phyloP scores from a whole-genome alignment of 1,140 invertebrate species.

The Pectinophora gossypiella region DNA sequence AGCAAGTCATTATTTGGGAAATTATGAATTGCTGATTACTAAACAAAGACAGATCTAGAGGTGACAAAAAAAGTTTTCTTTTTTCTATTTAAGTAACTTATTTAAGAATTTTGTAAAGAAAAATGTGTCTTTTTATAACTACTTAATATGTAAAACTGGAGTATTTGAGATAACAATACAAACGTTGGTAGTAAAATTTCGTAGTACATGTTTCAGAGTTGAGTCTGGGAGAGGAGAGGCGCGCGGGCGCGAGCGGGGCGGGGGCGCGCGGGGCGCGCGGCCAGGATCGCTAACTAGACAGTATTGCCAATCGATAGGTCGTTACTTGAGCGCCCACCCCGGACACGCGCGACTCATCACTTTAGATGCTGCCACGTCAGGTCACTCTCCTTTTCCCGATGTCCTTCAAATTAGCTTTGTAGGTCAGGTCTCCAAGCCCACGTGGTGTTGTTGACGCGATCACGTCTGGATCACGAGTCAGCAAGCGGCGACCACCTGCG shows the following conservation, averaged over 20 bases:
- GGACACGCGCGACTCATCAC: constrained; percentile 71
- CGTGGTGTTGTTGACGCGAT: constrained; percentile 56
- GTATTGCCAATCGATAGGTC: constrained; percentile 72
- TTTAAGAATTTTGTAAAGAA: too few species aligned
- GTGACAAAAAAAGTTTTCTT: too few species aligned
- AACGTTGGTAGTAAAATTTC: too few species aligned
- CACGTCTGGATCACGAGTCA: constrained; percentile 14
- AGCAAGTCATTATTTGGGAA: too few species aligned
- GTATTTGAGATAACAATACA: too few species aligned
- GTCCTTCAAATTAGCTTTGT: constrained; percentile 75
- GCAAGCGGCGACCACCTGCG: constrained; percentile 6
- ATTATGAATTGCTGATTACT: too few species aligned
- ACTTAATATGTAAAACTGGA: too few species aligned
- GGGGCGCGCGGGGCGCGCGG: constrained; percentile 29
- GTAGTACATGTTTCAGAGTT: not conserved
- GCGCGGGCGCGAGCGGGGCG: constrained; percentile 24
- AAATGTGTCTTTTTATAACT: too few species aligned
- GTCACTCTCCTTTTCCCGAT: constrained; percentile 74
- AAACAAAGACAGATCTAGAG: too few species aligned
- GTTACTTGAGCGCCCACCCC: constrained; percentile 50
- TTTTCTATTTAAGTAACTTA: too few species aligned
- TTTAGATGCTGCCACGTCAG: constrained; percentile 70
- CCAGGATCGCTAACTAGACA: constrained; percentile 63
- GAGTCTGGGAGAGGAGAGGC: constrained; percentile 13
- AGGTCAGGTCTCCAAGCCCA: constrained; percentile 70